phyloP scores from a whole-genome alignment of 1,140 invertebrate genomes.

The Drosophila nebulosa region DNA sequence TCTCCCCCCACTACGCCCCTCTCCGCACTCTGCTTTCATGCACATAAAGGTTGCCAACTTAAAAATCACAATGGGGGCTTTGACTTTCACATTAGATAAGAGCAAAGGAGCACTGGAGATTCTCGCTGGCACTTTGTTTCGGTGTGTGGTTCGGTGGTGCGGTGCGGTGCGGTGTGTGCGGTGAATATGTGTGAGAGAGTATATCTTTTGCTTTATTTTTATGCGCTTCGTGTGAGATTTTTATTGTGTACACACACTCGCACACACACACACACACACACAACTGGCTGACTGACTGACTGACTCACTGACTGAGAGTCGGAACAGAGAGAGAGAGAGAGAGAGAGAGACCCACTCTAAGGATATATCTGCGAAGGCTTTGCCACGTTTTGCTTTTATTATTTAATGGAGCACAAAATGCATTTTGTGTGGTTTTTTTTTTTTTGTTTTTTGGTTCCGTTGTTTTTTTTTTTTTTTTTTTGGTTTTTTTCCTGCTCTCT shows the following conservation, averaged over 20 bases:
- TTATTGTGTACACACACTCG: constrained; percentile 67
- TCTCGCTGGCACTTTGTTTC: constrained; percentile 14
- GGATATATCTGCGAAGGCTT: constrained; percentile 51
- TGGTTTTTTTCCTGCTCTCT: neutral
- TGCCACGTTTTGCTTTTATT: constrained; percentile 78
- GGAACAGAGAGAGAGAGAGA: neutral
- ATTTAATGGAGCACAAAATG: constrained; percentile 80
- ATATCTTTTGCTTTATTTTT: constrained; percentile 67
- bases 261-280: neutral
- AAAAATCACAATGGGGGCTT: constrained; percentile 78
- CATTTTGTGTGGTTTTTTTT: constrained; percentile 48
- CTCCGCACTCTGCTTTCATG: too few species aligned
- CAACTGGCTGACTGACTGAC: neutral
- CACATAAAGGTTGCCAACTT: constrained; percentile 63
- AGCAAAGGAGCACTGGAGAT: constrained; percentile 30
- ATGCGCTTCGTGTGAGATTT: constrained; percentile 78
- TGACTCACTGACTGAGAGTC: constrained; percentile 29
- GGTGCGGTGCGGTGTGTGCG: neutral
- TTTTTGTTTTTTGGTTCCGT: neutral
- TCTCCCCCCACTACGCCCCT: constrained; percentile 3
- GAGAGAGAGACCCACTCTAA: constrained; percentile 1
- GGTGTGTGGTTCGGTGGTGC: neutral
- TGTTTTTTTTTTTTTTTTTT: neutral
- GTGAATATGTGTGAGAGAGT: constrained; percentile 15
- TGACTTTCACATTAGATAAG: constrained; percentile 71